Evolutionary conservation across 2,113 vertebrate genomes (phyloP).

Genomic region (Macrotus californicus): DNA sequence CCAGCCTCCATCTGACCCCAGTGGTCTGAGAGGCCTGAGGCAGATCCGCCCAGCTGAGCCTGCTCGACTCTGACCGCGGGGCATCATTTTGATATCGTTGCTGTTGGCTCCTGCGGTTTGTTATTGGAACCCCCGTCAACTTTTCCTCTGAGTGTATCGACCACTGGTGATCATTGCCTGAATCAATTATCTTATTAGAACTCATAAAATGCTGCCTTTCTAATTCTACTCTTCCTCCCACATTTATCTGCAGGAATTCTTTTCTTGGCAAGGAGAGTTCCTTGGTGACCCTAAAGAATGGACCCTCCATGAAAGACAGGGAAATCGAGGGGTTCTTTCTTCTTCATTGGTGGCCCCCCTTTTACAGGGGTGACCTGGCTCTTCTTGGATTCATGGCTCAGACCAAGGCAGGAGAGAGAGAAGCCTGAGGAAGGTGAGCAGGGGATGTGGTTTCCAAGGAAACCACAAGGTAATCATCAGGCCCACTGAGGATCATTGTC

Average conservation of each 20-base stretch:
- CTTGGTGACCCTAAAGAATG: not conserved
- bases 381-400: not conserved
- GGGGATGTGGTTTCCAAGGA: conserved; percentile 51
- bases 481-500: not conserved
- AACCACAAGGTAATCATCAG: not conserved
- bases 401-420: not conserved
- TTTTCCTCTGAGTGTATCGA: not conserved
- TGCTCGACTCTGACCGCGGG: rapidly evolving
- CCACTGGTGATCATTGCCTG: not conserved
- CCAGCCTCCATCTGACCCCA: not conserved
- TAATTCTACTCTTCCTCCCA: not conserved
- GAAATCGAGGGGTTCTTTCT: not conserved
- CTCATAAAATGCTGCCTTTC: not conserved
- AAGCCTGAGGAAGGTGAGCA: not conserved
- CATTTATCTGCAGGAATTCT: not conserved
- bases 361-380: not conserved
- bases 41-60: not conserved
- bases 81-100: rapidly evolving
- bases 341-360: not conserved
- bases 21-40: no score
- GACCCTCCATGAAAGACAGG: not conserved
- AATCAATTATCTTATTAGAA: not conserved
- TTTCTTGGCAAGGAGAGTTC: not conserved
- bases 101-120: no score
- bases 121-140: not conserved